Base-by-base conservation (phyloP, 2,113 vertebrate genomes). In the Lophotis ruficrista region DNA sequence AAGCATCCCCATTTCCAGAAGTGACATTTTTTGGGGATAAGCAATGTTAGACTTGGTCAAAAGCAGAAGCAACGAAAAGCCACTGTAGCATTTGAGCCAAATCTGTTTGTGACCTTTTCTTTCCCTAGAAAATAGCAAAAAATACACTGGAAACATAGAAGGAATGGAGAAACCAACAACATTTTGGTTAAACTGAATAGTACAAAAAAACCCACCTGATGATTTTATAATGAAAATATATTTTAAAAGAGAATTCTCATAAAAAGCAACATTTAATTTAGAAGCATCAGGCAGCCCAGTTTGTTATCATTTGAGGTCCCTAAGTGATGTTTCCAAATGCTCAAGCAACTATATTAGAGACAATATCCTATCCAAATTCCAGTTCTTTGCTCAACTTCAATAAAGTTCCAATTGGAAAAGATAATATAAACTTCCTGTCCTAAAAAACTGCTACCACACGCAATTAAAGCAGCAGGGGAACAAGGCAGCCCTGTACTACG, bases 351-450 rank as follows among this genome's bases (percentile, higher is more conserved):
- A 41, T 38, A 38, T 56, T 13, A 87, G 61, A 66, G 14, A 58
- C 57, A 58, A 51, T 37, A 61, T 17, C 31, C 45, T 43, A 66
- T 21, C 35, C 57, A 47, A 95, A 91, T 54, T 61, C 61, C 70
- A 64, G 9, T 45, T 89, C 70, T 35, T 87, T 76, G 68, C 33
- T 85, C 37, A 84, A 71, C 23, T 30, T 71, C 47, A 72, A 27
- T 76, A 37, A 77, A 77, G 70, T 75, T 89, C 65, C 70, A 72
- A 54, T 4, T 87, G 57, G 81, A 81, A 90, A 77, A 88, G 53
- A 83, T n/a, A 81, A 56, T 15, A 53, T 7, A 83, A 61, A 64
- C 62, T 83, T 95, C 54, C 70, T 61, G 66, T 56, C 57, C 77
- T 82, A 57, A 80, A 27, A 83, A 53, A 18, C 69, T 60, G 73